Evolutionary conservation across 2,113 vertebrate genomes (phyloP).

Genomic region (Neogobius melanostomus): DNA sequence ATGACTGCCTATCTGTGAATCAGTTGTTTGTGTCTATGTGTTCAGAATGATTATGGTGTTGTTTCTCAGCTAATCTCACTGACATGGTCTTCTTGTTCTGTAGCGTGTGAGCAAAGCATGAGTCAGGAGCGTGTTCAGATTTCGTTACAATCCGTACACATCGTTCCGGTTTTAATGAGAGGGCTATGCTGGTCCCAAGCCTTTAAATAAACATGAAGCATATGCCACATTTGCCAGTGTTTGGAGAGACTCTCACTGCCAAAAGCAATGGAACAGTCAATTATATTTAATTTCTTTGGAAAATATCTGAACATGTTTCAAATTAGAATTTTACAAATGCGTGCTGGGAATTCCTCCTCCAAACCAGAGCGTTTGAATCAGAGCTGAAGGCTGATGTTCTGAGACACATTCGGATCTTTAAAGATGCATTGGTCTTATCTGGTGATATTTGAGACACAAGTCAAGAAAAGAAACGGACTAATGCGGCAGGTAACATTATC

Average conservation of each 20-base stretch:
- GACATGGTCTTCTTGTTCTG: no score
- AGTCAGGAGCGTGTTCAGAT: no score
- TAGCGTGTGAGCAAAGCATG: no score
- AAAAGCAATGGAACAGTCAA: conserved; percentile 17
- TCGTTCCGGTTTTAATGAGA: neutral
- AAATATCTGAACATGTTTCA: conserved; percentile 1
- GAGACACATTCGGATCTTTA: neutral
- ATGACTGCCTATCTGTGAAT: no score
- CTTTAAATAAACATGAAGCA: conserved; percentile 60
- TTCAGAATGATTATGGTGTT: no score
- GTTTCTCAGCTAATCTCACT: no score
- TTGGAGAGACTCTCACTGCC: conserved; percentile 14
- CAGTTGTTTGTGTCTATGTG: no score
- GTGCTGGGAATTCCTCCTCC: neutral
- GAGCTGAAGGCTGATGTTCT: neutral
- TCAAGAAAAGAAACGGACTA: no score
- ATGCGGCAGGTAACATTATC: no score
- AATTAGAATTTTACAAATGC: neutral
- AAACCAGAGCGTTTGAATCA: conserved; percentile 5
- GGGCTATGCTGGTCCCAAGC: conserved; percentile 41
- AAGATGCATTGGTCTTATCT: neutral
- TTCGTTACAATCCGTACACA: neutral
- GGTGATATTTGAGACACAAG: no score
- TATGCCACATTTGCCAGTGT: conserved; percentile 19
- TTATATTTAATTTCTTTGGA: conserved; percentile 13